phyloP scores from a whole-genome alignment of 2,113 vertebrate genomes.

The Prolemur simus region DNA sequence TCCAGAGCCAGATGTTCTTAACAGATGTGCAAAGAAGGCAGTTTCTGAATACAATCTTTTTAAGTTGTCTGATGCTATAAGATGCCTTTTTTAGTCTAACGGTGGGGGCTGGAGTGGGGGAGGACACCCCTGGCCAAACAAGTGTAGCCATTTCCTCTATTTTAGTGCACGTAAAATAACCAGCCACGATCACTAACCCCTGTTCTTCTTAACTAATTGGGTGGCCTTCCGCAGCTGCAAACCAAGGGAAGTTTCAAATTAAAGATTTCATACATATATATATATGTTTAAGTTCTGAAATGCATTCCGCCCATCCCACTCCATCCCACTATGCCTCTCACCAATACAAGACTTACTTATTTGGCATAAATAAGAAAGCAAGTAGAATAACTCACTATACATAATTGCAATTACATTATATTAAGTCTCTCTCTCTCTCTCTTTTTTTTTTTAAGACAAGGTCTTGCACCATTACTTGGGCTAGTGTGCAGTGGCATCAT shows the following conservation, averaged over 20 bases:
- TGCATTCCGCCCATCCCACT: background rate
- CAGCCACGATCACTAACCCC: conserved; percentile 32
- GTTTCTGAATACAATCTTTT: conserved; percentile 49
- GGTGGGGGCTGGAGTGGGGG: background rate
- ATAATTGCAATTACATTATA: background rate
- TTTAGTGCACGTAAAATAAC: conserved; percentile 64
- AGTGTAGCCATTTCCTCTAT: conserved; percentile 62
- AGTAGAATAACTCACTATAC: background rate
- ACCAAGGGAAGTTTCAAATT: conserved; percentile 54
- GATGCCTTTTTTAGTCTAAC: conserved; percentile 45
- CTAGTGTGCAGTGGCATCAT: too few species aligned
- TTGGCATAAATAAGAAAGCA: background rate
- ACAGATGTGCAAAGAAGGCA: conserved; percentile 64
- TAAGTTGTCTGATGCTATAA: conserved; percentile 12
- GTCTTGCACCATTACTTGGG: too few species aligned
- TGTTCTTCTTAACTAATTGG: conserved; percentile 72
- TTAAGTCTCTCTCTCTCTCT: background rate
- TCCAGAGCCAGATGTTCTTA: conserved; percentile 59
- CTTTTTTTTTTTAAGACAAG: too few species aligned
- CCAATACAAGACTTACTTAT: background rate
- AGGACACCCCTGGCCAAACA: conserved; percentile 51
- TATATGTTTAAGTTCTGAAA: conserved; percentile 34
- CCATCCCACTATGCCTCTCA: background rate
- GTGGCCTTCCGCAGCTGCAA: conserved; percentile 71
- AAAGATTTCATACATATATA: conserved; percentile 17